Percentiles rank a stretch among this genome's conserved stretches.
Evolutionary conservation across 2,888 invertebrate genomes (phyloP).

Genomic region (Lycia hirtaria): DNA sequence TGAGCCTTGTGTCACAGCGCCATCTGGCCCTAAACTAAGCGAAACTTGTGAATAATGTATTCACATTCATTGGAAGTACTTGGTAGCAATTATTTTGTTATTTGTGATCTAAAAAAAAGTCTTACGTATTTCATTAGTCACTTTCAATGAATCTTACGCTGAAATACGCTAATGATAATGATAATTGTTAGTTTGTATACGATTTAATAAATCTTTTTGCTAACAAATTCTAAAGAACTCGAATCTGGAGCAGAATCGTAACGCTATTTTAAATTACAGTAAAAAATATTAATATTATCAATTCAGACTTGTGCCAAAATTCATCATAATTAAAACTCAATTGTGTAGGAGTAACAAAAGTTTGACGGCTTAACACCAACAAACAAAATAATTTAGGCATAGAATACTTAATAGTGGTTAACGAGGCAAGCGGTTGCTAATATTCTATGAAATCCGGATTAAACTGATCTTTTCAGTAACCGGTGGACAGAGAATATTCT

Average conservation of each 20-base stretch:
- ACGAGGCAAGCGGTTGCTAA: too few species aligned
- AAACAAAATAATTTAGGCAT: neutral
- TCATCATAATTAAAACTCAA: neutral
- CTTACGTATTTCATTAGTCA: neutral
- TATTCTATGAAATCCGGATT: too few species aligned
- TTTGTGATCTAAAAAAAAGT: neutral
- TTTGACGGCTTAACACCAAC: neutral
- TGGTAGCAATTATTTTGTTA: neutral
- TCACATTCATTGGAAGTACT: too few species aligned
- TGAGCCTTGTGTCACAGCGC: too few species aligned
- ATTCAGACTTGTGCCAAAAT: neutral
- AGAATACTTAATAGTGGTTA: too few species aligned
- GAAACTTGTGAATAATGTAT: too few species aligned
- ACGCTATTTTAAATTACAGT: slow-evolving; percentile 1
- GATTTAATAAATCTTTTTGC: slow-evolving; percentile 9
- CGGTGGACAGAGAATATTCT: too few species aligned
- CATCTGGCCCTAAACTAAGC: too few species aligned
- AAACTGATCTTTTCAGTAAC: too few species aligned
- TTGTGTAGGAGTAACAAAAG: neutral
- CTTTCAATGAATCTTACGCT: slow-evolving; percentile 3
- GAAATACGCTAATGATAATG: neutral
- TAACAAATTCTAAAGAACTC: slow-evolving; percentile 2
- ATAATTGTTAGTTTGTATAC: slow-evolving; percentile 1
- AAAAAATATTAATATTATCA: neutral
- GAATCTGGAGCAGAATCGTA: slow-evolving; percentile 1